These are phyloP conservation scores for Sebastes hubbsi DNA, from an alignment of 2,797 vertebrate species.

Conservation along the genomic window DNA sequence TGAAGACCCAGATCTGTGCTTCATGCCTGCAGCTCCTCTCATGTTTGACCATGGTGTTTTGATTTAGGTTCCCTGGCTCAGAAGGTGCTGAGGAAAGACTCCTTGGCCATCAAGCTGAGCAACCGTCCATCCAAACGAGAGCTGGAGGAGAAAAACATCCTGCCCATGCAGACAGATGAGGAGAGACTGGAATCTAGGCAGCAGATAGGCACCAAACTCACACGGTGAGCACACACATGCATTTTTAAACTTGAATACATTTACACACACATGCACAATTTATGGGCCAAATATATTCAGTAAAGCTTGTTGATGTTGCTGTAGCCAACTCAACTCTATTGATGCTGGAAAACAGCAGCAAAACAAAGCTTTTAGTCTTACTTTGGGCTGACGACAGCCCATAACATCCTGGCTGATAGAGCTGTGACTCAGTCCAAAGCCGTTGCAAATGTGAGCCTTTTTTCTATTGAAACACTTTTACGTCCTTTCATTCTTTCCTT, in stretches of 20 bases:
- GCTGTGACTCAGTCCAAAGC: conserved; percentile 34
- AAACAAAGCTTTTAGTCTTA: conserved; percentile 26
- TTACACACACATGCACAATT: conserved; percentile 5
- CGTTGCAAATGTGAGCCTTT: conserved; percentile 39
- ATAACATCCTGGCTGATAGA: conserved; percentile 24
- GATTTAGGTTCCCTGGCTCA: conserved; percentile 90
- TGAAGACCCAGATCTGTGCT: background rate
- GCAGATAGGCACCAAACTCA: conserved; percentile 97
- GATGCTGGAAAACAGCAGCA: background rate
- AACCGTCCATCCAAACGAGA: conserved; percentile 97
- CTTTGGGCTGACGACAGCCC: conserved; percentile 18
- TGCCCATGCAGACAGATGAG: conserved; percentile 95
- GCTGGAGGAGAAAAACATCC: conserved; percentile 98
- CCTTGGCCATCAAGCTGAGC: conserved; percentile 97
- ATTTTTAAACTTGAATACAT: conserved; percentile 5
- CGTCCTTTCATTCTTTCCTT: conserved; percentile 20
- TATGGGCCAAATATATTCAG: background rate
- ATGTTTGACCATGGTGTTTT: conserved; percentile 8
- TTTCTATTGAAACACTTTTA: conserved; percentile 30
- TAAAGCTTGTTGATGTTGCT: conserved; percentile 1
- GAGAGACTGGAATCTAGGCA: conserved; percentile 94
- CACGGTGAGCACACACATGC: conserved; percentile 81
- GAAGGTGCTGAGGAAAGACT: conserved; percentile 98
- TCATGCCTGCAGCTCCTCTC: background rate
- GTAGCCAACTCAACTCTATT: background rate